These are phyloP conservation scores for Tyto alba DNA, from an alignment of 2,113 vertebrate species.

Conservation along the genomic window DNA sequence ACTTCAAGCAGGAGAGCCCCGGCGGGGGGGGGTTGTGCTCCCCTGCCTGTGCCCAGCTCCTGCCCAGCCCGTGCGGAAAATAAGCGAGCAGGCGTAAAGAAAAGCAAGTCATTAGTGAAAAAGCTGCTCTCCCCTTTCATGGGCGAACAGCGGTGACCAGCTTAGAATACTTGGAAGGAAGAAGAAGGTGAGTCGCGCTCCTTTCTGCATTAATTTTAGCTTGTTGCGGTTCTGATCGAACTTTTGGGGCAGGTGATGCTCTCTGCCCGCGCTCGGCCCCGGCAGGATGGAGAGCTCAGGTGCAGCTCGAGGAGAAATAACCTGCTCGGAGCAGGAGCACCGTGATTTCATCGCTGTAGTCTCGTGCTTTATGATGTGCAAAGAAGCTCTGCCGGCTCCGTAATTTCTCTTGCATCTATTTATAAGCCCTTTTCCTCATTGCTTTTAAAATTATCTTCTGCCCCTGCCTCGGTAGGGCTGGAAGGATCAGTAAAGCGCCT, in stretches of 20 bases:
- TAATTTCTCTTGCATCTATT: neutral
- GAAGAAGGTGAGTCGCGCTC: neutral
- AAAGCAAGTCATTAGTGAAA: neutral
- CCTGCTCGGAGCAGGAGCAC: neutral
- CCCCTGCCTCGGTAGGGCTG: neutral
- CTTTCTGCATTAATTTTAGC: neutral
- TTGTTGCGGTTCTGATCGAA: neutral
- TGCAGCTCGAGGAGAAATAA: neutral
- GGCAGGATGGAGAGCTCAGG: no score
- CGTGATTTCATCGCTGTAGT: neutral
- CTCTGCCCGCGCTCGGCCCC: neutral
- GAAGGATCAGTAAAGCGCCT: no score
- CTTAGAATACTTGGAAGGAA: neutral
- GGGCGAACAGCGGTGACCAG: neutral
- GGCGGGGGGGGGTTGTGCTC: neutral
- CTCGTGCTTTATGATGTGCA: neutral
- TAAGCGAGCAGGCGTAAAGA: rapidly evolving
- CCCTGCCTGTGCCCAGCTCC: neutral
- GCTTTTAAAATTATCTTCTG: neutral
- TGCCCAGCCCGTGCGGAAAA: rapidly evolving
- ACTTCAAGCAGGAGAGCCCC: neutral
- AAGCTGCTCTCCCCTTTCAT: neutral
- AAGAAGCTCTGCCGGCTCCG: neutral
- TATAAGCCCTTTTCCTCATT: neutral
- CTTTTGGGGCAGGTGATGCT: neutral